Conservation (phyloP, 2,797 vertebrate genomes). For the Tiaroga cobitis region DNA sequence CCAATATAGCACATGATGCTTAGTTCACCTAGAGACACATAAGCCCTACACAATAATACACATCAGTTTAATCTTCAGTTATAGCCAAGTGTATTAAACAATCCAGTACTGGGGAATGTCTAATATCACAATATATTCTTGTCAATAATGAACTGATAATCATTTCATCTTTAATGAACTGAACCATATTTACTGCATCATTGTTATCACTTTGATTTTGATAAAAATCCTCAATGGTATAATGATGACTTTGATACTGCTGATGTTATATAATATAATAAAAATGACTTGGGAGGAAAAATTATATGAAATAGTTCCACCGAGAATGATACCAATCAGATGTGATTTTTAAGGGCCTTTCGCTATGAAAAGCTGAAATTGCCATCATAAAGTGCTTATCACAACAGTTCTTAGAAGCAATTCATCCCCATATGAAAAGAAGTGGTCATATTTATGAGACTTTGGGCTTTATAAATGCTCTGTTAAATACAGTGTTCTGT, state of each 20-base stretch:
- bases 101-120: neutral
- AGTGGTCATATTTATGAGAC: neutral
- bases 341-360: neutral
- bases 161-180: neutral
- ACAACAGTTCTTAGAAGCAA: slow-evolving; percentile 13
- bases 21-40: slow-evolving; percentile 36
- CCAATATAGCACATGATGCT: slow-evolving; percentile 6
- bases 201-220: neutral
- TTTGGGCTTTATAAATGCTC: neutral
- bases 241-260: neutral
- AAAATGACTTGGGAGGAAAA: neutral
- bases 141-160: neutral
- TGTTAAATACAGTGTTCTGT: neutral
- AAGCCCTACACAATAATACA: neutral
- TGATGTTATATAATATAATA: neutral
- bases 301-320: neutral
- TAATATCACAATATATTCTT: slow-evolving; percentile 4
- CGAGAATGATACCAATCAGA: neutral
- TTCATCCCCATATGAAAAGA: neutral
- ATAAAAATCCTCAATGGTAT: neutral
- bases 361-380: neutral
- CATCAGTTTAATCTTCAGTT: neutral
- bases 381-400: slow-evolving; percentile 26
- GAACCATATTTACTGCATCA: neutral
- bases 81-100: neutral